A percentile compares a stretch with the other conserved stretches of the same genome.
phyloP scores from a whole-genome alignment of 2,888 invertebrate species.

The Patella pellucida region DNA sequence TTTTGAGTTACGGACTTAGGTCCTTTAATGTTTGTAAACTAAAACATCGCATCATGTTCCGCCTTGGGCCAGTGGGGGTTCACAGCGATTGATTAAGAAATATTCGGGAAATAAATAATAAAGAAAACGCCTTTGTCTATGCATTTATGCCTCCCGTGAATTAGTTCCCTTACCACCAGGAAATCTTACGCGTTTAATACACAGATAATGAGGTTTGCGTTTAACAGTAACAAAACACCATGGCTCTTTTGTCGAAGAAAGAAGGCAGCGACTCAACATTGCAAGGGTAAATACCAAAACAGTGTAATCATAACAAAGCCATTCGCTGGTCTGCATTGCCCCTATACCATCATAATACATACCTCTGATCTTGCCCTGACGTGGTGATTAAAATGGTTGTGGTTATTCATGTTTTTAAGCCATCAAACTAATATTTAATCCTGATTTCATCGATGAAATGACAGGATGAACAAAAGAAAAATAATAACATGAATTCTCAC shows the following conservation, averaged over 20 bases:
- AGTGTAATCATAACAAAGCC: constrained; percentile 14
- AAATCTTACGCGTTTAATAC: too few relatives aligned
- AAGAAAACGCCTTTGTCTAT: too few relatives aligned
- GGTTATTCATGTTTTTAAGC: constrained; percentile 52
- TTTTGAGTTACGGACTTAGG: too few relatives aligned
- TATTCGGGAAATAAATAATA: too few relatives aligned
- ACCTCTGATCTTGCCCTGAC: constrained; percentile 59
- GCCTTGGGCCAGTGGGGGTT: too few relatives aligned
- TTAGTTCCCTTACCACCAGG: too few relatives aligned
- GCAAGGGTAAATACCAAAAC: constrained; percentile 10
- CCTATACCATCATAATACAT: constrained; percentile 23
- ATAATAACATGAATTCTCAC: constrained; percentile 25
- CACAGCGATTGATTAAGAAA: too few relatives aligned
- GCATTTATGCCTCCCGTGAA: too few relatives aligned
- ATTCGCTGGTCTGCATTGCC: background rate
- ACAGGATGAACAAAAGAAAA: constrained; percentile 28
- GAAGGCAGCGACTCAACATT: constrained; percentile 12
- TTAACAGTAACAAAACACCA: too few relatives aligned
- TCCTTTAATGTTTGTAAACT: too few relatives aligned
- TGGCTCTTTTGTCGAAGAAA: background rate
- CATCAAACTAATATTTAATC: constrained; percentile 29
- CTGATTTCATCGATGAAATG: constrained; percentile 20
- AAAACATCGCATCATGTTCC: too few relatives aligned
- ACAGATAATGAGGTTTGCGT: too few relatives aligned
- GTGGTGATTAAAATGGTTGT: constrained; percentile 56